Percentiles rank a stretch among this genome's conserved stretches.
Evolutionary conservation across 2,113 vertebrate genomes (phyloP).

Genomic region (Hystrix cristata): DNA sequence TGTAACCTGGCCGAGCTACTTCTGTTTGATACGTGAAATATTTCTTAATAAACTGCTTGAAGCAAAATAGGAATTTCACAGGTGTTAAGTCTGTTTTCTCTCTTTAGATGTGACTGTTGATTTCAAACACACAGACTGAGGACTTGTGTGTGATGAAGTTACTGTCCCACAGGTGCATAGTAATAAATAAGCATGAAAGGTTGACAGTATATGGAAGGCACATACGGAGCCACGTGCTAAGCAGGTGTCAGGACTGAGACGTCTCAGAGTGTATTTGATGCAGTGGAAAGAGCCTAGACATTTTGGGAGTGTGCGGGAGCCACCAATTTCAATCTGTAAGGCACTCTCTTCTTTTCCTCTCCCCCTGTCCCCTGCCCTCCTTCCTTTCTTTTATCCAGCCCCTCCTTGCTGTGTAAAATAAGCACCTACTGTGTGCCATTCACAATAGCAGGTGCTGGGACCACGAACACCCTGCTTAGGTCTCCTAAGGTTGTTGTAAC

Average conservation of each 20-base stretch:
- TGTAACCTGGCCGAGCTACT: not conserved
- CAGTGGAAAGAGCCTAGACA: not conserved
- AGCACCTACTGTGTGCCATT: not conserved
- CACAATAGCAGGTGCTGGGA: not conserved
- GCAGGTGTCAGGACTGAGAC: not conserved
- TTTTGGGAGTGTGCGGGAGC: not conserved
- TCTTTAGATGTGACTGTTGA: conserved; percentile 51
- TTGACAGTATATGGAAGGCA: not conserved
- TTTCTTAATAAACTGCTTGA: conserved; percentile 68
- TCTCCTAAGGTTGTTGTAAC: not conserved
- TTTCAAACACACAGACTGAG: conserved; percentile 62
- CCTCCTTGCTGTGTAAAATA: not conserved
- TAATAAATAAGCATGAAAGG: conserved; percentile 62
- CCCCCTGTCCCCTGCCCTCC: fast-evolving
- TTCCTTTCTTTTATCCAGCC: not conserved
- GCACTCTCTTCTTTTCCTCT: not conserved
- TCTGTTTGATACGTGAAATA: conserved; percentile 55
- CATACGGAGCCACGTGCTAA: not conserved
- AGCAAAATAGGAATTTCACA: conserved; percentile 74
- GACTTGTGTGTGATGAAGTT: conserved; percentile 34
- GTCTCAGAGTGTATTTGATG: not conserved
- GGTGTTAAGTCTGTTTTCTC: conserved; percentile 56
- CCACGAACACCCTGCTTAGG: not conserved
- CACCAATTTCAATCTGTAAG: not conserved
- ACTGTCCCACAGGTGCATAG: conserved; percentile 30